Conservation (phyloP, 2,888 invertebrate genomes). For the Trissoscelio sp. region DNA sequence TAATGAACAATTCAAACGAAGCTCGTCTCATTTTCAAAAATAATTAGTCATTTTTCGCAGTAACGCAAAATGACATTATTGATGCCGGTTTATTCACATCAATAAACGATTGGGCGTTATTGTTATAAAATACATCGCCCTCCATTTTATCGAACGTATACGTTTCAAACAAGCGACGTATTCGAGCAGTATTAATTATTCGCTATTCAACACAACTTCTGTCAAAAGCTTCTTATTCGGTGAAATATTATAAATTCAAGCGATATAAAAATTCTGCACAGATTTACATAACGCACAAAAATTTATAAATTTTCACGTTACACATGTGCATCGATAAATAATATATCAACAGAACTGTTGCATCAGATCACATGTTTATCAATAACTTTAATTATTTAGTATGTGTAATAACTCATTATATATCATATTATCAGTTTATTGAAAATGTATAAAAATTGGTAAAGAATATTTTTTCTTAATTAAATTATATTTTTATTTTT, state of each 20-base stretch:
- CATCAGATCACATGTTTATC: constrained; percentile 5
- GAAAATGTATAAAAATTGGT: no score
- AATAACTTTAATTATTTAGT: constrained; percentile 17
- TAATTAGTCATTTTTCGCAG: constrained; percentile 24
- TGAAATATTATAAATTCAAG: constrained; percentile 16
- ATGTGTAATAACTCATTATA: no score
- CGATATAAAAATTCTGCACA: background rate
- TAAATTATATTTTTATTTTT: no score
- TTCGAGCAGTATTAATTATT: constrained; percentile 39
- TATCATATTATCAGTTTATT: no score
- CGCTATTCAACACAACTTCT: constrained; percentile 10
- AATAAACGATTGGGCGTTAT: constrained; percentile 3
- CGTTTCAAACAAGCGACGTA: constrained; percentile 18
- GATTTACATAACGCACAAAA: constrained; percentile 13
- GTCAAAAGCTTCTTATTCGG: constrained; percentile 24
- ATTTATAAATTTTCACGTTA: constrained; percentile 15
- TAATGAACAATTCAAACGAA: background rate
- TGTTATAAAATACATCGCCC: constrained; percentile 18
- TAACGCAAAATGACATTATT: constrained; percentile 15
- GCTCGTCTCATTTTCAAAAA: background rate
- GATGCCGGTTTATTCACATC: constrained; percentile 19
- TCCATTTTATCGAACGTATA: constrained; percentile 26
- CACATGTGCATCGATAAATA: constrained; percentile 21
- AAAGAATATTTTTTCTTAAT: no score
- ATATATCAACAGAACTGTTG: background rate